These are phyloP conservation scores for Dasyurus viverrinus DNA, from an alignment of 2,113 vertebrate genomes.

Conservation along the genomic window DNA sequence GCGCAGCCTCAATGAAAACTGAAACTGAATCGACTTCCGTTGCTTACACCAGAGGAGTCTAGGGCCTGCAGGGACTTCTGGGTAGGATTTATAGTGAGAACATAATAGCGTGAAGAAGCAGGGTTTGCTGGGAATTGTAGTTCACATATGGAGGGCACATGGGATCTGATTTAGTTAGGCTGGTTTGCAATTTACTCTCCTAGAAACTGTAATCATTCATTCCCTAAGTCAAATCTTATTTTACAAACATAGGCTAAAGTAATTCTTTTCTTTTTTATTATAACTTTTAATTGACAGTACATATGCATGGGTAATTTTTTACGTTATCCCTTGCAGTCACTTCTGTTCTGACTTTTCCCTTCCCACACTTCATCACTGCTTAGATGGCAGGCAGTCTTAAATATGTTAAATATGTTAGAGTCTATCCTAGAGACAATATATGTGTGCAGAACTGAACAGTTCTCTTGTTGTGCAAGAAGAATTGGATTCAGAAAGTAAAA, in stretches of 20 bases:
- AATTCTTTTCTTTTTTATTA: neutral
- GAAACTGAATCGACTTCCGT: accelerated
- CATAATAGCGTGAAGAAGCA: no score
- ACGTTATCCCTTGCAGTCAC: no score
- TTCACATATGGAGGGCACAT: accelerated
- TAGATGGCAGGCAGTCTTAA: no score
- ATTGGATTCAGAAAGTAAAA: no score
- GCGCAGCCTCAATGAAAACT: neutral
- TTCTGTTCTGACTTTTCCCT: no score
- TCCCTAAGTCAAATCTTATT: neutral
- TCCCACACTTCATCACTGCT: no score
- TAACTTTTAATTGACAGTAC: no score
- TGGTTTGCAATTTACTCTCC: neutral
- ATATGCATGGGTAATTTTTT: no score
- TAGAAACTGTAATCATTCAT: neutral
- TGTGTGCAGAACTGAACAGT: no score
- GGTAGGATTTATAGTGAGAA: neutral
- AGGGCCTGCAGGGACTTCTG: neutral
- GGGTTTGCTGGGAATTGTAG: constrained; percentile 48
- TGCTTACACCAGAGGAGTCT: accelerated
- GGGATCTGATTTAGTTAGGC: accelerated
- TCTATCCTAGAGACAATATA: no score
- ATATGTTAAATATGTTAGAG: no score
- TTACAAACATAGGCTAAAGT: neutral
- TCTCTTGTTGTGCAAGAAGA: no score